Conservation (phyloP, 2,888 invertebrate genomes). For the Hoplodrina ambigua region DNA sequence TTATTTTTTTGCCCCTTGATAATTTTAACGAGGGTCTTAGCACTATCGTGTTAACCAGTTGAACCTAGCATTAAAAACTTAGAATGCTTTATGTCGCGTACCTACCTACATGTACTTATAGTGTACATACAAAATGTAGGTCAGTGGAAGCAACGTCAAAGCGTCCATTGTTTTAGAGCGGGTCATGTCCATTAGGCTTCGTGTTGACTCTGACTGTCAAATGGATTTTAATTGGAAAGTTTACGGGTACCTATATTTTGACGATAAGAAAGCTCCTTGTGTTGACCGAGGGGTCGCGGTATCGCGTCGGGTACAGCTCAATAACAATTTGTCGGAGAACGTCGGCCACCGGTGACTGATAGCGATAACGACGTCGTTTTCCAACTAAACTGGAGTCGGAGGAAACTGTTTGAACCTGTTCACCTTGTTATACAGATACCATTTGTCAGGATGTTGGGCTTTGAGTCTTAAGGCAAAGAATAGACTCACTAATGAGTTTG, state of each 20-base stretch:
- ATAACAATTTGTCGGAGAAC: constrained; percentile 73
- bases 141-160: constrained; percentile 62
- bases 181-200: constrained; percentile 56
- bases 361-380: constrained; percentile 59
- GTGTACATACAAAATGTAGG: constrained; percentile 56
- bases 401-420: constrained; percentile 59
- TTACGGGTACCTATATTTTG: constrained; percentile 45
- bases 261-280: constrained; percentile 68
- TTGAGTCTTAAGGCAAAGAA: constrained; percentile 16
- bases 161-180: constrained; percentile 56
- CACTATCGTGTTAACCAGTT: constrained; percentile 27
- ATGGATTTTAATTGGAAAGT: constrained; percentile 63
- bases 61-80: constrained; percentile 29
- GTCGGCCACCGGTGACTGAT: constrained; percentile 62
- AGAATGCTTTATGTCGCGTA: constrained; percentile 41
- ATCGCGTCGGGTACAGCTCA: constrained; percentile 63
- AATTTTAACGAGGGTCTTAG: constrained; percentile 54
- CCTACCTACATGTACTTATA: constrained; percentile 4
- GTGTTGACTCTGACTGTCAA: constrained; percentile 59
- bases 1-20: constrained; percentile 52
- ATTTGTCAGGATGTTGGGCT: constrained; percentile 54
- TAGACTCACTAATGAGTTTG: constrained; percentile 3
- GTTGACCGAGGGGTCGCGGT: constrained; percentile 67
- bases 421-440: constrained; percentile 54
- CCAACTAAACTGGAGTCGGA: constrained; percentile 55